These are phyloP conservation scores for Crypturellus undulatus DNA, from an alignment of 2,113 vertebrate species.

Conservation along the genomic window DNA sequence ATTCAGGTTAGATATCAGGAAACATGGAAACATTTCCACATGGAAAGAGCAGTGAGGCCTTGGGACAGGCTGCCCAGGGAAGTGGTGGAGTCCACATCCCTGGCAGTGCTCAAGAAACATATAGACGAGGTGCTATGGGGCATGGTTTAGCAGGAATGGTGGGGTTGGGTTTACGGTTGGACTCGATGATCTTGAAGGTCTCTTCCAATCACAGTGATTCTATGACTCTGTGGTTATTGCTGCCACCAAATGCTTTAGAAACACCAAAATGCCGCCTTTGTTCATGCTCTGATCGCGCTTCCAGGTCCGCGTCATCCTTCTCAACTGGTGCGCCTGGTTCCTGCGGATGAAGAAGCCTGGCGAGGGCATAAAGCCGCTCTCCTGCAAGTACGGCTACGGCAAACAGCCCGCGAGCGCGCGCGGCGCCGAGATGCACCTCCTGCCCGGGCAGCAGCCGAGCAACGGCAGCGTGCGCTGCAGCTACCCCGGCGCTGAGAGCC, in stretches of 20 bases:
- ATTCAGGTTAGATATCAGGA: no score
- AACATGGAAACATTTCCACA: no score
- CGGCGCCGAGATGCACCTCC: slow-evolving; percentile 82
- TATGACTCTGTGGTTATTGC: neutral
- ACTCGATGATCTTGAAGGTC: no score
- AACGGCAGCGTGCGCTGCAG: slow-evolving; percentile 84
- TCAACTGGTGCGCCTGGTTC: slow-evolving; percentile 93
- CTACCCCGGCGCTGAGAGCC: slow-evolving; percentile 81
- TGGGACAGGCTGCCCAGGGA: no score
- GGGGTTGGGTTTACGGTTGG: no score
- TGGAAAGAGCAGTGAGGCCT: no score
- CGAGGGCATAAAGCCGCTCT: slow-evolving; percentile 77
- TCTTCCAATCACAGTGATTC: no score
- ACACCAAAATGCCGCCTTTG: neutral
- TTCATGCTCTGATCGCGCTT: neutral
- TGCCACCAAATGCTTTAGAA: neutral
- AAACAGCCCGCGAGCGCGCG: slow-evolving; percentile 79
- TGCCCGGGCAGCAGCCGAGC: slow-evolving; percentile 78
- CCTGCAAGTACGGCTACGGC: slow-evolving; percentile 80
- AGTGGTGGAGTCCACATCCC: no score
- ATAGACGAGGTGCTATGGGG: no score
- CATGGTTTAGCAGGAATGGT: no score
- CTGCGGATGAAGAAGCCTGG: slow-evolving; percentile 90
- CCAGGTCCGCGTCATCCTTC: slow-evolving; percentile 80
- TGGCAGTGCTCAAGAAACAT: no score